phyloP scores from a whole-genome alignment of 35 echinoderm and acorn worm species.

The Stichopus chloronotus region DNA sequence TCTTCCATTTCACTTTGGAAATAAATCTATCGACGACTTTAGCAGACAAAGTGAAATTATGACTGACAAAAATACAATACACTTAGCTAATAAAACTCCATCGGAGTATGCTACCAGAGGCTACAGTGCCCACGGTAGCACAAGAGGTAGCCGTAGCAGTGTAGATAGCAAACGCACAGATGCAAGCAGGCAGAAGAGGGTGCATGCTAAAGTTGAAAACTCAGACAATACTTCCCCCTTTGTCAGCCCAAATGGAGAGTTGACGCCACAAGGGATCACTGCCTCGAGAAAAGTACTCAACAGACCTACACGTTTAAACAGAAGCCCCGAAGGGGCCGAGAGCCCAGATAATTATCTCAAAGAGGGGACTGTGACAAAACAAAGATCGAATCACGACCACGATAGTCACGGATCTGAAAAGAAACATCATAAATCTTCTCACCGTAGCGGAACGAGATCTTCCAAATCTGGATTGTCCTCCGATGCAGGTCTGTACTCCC shows the following conservation, averaged over 20 bases:
- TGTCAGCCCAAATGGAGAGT: constrained; percentile 74
- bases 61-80: constrained; percentile 84
- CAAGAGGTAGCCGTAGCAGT: constrained; percentile 68
- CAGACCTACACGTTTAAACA: constrained; percentile 26
- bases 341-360: constrained; percentile 35
- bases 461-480: constrained; percentile 51
- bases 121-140: constrained; percentile 69
- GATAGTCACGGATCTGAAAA: constrained; percentile 6
- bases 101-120: constrained; percentile 69
- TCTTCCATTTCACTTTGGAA: constrained; percentile 64
- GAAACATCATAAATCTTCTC: constrained; percentile 23
- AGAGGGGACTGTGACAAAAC: background rate
- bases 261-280: constrained; percentile 59
- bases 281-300: constrained; percentile 27
- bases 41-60: constrained; percentile 59
- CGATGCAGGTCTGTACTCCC: constrained; percentile 45
- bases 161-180: constrained; percentile 40
- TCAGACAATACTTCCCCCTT: constrained; percentile 77
- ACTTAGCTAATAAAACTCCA: constrained; percentile 76
- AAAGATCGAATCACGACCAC: constrained; percentile 4
- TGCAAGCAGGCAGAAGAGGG: constrained; percentile 14
- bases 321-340: constrained; percentile 76
- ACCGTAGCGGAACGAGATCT: constrained; percentile 42
- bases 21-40: constrained; percentile 39
- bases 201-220: constrained; percentile 65